Evolutionary conservation across 2,113 vertebrate species (phyloP).

Genomic region (Pavo muticus): DNA sequence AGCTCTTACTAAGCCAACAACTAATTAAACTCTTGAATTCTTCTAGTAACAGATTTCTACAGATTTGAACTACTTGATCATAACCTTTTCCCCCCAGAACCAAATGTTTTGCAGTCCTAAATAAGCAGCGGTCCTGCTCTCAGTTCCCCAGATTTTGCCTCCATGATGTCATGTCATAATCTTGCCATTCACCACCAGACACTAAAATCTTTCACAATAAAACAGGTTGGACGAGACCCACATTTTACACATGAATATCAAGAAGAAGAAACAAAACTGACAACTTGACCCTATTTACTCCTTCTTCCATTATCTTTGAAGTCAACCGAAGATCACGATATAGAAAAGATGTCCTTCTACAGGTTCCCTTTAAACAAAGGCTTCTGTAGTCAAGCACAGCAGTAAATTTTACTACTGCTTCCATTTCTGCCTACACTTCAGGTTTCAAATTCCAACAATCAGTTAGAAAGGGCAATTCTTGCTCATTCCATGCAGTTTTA

Average conservation of each 20-base stretch:
- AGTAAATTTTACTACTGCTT: slow-evolving; percentile 67
- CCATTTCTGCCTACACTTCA: slow-evolving; percentile 59
- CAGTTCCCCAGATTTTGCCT: background rate
- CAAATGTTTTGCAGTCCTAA: background rate
- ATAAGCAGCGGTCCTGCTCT: background rate
- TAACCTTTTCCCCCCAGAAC: background rate
- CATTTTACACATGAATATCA: background rate
- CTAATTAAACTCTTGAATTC: background rate
- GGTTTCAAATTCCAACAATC: slow-evolving; percentile 60
- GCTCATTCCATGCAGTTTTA: slow-evolving; percentile 37
- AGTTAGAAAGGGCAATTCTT: slow-evolving; percentile 49
- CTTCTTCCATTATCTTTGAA: background rate
- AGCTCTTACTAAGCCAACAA: background rate
- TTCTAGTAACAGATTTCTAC: background rate
- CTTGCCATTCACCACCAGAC: background rate
- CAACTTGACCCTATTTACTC: background rate
- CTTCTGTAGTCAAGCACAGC: slow-evolving; percentile 24
- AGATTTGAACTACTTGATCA: background rate
- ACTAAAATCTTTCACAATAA: background rate
- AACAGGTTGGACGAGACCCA: background rate
- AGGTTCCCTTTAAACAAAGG: slow-evolving; percentile 43
- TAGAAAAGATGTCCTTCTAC: background rate
- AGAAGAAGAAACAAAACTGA: background rate
- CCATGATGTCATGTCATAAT: background rate
- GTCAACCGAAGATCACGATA: background rate